Conservation (phyloP, 2,797 vertebrate genomes). For the Pseudochaenichthys georgianus region DNA sequence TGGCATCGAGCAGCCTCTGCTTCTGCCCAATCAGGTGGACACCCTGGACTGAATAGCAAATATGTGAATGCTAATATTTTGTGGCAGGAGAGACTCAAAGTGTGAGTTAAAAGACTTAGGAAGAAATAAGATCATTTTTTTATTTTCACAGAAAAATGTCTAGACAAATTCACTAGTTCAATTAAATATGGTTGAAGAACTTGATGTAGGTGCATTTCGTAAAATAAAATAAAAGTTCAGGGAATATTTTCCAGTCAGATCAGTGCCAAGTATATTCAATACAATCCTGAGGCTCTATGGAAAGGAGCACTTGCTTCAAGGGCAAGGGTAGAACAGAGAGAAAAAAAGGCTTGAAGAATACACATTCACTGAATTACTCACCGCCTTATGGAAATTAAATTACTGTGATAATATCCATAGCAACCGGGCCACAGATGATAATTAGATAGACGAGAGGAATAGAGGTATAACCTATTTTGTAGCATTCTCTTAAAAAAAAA, state of each 20-base stretch:
- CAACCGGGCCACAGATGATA: constrained; percentile 66
- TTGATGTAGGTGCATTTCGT: neutral
- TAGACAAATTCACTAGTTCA: neutral
- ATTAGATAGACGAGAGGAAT: constrained; percentile 26
- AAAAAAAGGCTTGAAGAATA: constrained; percentile 18
- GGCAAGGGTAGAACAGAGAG: neutral
- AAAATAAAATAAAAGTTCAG: neutral
- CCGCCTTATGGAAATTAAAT: constrained; percentile 45
- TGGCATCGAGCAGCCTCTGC: constrained; percentile 76
- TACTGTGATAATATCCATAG: constrained; percentile 74
- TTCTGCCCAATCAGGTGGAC: constrained; percentile 82
- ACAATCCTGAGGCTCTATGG: neutral
- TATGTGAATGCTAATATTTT: neutral
- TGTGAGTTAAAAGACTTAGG: neutral
- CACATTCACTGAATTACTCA: constrained; percentile 25
- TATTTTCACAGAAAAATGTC: constrained; percentile 10
- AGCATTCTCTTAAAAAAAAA: constrained; percentile 31
- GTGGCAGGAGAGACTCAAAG: neutral
- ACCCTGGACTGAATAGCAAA: constrained; percentile 81
- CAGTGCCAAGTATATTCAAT: constrained; percentile 14
- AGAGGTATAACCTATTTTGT: constrained; percentile 38
- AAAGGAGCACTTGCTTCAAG: neutral
- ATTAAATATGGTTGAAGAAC: constrained; percentile 15
- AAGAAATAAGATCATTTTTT: neutral
- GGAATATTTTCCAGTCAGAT: constrained; percentile 8